Evolutionary conservation across 2,113 vertebrate genomes (phyloP).

Genomic region (Halcyon malimbica): DNA sequence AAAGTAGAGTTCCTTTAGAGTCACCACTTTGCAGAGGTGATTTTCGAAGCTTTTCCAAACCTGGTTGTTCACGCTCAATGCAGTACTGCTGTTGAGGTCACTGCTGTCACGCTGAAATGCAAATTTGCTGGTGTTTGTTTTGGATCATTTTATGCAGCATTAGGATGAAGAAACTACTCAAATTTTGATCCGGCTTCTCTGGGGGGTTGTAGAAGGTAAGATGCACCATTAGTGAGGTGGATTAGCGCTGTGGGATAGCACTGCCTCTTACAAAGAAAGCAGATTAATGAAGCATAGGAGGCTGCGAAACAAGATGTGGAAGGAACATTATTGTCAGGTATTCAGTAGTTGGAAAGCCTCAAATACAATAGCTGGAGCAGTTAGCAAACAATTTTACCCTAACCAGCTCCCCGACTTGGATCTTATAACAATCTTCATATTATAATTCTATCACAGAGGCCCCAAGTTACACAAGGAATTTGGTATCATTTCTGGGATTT

Average conservation of each 20-base stretch:
- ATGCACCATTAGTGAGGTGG: not conserved
- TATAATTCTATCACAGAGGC: not conserved
- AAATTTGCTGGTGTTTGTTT: not conserved
- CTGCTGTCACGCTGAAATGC: not conserved
- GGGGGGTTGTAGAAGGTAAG: not conserved
- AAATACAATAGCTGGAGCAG: not conserved
- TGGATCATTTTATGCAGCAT: not conserved
- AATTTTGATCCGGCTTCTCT: not conserved
- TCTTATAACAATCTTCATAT: not conserved
- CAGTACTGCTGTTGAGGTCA: not conserved
- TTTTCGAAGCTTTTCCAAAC: not conserved
- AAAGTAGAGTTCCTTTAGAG: not conserved
- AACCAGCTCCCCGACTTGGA: not conserved
- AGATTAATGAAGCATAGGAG: not conserved
- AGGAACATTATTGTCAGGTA: not conserved
- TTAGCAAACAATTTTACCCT: not conserved
- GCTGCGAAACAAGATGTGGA: not conserved
- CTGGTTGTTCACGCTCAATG: not conserved
- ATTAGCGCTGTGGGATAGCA: not conserved
- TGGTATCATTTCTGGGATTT: conserved; percentile 1
- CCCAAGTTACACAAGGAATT: not conserved
- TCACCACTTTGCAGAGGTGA: not conserved
- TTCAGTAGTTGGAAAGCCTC: not conserved
- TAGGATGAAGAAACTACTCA: not conserved
- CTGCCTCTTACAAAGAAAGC: not conserved